A percentile compares a stretch with the other conserved stretches of the same genome.
These are phyloP conservation scores for Elaeidobius kamerunicus DNA, from an alignment of 2,888 invertebrate species.

Conservation along the genomic window DNA sequence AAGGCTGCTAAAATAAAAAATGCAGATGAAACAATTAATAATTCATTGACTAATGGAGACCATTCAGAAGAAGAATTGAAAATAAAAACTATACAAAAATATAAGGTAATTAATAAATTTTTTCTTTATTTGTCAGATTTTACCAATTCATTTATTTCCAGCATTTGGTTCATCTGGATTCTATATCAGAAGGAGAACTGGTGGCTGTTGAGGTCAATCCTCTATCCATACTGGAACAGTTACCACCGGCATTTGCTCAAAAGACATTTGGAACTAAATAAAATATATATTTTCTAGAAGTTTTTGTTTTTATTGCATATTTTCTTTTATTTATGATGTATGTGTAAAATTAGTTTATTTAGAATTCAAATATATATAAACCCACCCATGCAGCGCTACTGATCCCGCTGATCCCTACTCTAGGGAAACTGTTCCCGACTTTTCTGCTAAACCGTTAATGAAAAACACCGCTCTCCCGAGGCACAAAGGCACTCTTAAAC, in stretches of 20 bases:
- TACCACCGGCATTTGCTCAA: constrained; percentile 68
- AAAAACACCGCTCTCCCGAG: constrained; percentile 1
- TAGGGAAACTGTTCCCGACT: too few relatives aligned
- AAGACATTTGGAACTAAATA: constrained; percentile 61
- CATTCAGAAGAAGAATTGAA: not conserved
- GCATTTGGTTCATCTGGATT: constrained; percentile 72
- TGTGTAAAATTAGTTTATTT: too few relatives aligned
- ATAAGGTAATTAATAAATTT: constrained; percentile 18
- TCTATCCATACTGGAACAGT: constrained; percentile 62
- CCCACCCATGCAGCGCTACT: too few relatives aligned
- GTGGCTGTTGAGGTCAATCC: constrained; percentile 76
- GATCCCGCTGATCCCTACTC: too few relatives aligned
- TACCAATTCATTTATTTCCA: constrained; percentile 44
- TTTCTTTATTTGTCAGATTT: not conserved
- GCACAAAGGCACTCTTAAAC: not conserved
- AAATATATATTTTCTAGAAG: constrained; percentile 15
- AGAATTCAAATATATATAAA: too few relatives aligned
- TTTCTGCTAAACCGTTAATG: not conserved
- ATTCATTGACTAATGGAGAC: constrained; percentile 7
- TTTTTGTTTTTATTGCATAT: constrained; percentile 4
- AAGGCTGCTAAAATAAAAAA: constrained; percentile 7
- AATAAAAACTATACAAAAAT: constrained; percentile 20
- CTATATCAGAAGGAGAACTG: constrained; percentile 66
- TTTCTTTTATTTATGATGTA: not conserved
- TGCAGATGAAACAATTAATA: too few relatives aligned